Conservation (phyloP, 2,113 vertebrate species). For the Tinamus guttatus region DNA sequence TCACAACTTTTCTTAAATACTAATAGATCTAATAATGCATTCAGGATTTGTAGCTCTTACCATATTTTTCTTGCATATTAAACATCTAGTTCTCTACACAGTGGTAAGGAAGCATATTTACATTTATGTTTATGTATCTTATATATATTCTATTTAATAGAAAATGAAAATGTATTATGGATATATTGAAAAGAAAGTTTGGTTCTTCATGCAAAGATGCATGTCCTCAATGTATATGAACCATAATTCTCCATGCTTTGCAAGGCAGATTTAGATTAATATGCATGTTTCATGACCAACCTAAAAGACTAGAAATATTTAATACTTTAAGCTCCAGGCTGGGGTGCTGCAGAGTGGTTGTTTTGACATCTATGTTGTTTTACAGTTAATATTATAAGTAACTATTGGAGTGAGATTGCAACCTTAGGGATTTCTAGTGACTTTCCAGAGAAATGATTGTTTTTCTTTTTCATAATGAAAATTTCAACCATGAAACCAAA, state of each 20-base stretch:
- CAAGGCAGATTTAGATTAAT: conserved; percentile 9
- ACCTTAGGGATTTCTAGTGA: background rate
- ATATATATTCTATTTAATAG: background rate
- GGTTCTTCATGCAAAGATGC: background rate
- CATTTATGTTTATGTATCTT: background rate
- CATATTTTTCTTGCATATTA: background rate
- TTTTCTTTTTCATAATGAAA: background rate
- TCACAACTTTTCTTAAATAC: background rate
- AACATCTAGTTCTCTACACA: background rate
- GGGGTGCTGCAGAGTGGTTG: background rate
- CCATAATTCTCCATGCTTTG: conserved; percentile 25
- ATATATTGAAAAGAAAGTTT: background rate
- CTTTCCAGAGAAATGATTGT: rapidly evolving
- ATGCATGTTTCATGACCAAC: background rate
- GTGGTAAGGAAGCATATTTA: background rate
- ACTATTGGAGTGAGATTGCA: background rate
- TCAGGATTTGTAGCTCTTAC: background rate
- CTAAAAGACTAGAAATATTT: background rate
- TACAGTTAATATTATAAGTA: background rate
- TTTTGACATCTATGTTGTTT: background rate
- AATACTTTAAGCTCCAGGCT: background rate
- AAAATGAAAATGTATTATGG: background rate
- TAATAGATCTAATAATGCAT: background rate
- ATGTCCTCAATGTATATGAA: background rate
- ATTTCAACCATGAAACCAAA: background rate